Evolutionary conservation across 1,140 invertebrate genomes (phyloP), one percentile per base, ranked within the genome.

Genomic region (Leptinotarsa lineolata): DNA sequence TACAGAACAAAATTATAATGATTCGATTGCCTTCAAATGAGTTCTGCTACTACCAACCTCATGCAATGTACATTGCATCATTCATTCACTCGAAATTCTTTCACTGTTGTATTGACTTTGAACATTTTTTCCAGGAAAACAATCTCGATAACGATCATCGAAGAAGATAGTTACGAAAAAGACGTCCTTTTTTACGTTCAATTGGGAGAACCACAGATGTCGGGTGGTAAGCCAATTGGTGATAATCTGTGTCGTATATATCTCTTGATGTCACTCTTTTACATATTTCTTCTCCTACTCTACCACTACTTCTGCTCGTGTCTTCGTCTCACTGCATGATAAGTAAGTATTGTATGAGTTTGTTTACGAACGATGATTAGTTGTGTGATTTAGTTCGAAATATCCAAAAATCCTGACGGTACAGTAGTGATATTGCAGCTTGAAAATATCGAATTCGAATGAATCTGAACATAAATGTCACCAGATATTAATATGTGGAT

Each of bases 161-260:
- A 99, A 86, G 95, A 98, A 83, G 97, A 99, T 85, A 97, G 96
- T 82, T 99, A 99, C 83, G 97, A 99, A 84, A 99, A 99, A 85
- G 95, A 97, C 82, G 94, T 97, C 11, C 88, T 94, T 13, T 98
- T 99, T 84, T 97, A 93, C 83, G 91, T 99, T 1, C 92, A 97
- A 84, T 86, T 99, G 4, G 95, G 92, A 16, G 92, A 96, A 77
- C 97, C 97, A 8, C 89, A 91, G 81, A 88, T 94, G 79, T 88
- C 94, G 79, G 93, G 92, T 89, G 94, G 94, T 95, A 89, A 92
- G 90, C 84, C 21, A 59, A 70, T 66, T 69, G 63, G 72, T 67
- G 44, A 67, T 18, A 69, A 30, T 61, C 20, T 75, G 24, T 68
- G 22, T 74, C 71, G 68, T 75, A 45, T 67, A 73, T 76, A 59